Percentiles rank a stretch among this genome's conserved stretches.
Conservation (phyloP, 2,888 invertebrate genomes). For the Tigriopus californicus region DNA sequence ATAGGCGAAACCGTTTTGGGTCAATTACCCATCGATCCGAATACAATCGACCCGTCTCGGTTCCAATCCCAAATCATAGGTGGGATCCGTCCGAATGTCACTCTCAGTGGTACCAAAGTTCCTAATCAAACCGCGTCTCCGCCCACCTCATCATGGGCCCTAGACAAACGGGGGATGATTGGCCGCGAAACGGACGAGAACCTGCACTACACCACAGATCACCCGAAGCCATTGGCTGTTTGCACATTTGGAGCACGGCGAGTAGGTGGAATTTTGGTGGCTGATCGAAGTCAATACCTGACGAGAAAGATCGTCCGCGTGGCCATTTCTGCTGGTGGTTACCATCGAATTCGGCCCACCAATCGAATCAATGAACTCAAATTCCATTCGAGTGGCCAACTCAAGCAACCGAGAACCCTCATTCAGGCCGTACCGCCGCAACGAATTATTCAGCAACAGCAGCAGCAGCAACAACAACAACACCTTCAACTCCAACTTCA, state of each 20-base stretch:
- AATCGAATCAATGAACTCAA: not conserved
- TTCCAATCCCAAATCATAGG: not conserved
- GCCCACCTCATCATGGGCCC: too few species aligned
- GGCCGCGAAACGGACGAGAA: not conserved
- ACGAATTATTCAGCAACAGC: not conserved
- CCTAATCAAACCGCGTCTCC: not conserved
- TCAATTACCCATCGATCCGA: not conserved
- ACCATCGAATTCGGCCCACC: not conserved
- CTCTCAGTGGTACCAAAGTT: not conserved
- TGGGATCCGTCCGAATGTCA: too few species aligned
- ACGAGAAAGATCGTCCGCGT: slow-evolving; percentile 13
- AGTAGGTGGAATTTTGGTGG: slow-evolving; percentile 1
- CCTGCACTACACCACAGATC: slow-evolving; percentile 13
- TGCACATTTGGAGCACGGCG: slow-evolving; percentile 10
- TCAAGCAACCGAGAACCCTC: not conserved
- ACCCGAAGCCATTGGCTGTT: slow-evolving; percentile 14
- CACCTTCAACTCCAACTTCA: not conserved
- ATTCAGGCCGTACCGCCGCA: not conserved
- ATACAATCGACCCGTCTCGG: not conserved
- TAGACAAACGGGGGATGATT: too few species aligned
- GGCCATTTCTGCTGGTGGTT: slow-evolving; percentile 1
- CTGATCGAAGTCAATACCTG: not conserved
- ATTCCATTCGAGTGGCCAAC: not conserved
- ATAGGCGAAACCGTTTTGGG: not conserved
- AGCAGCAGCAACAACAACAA: not conserved